A percentile compares a stretch with the other conserved stretches of the same genome.
Conservation (phyloP, 1,140 invertebrate species). For the Bradynema listronoti region DNA sequence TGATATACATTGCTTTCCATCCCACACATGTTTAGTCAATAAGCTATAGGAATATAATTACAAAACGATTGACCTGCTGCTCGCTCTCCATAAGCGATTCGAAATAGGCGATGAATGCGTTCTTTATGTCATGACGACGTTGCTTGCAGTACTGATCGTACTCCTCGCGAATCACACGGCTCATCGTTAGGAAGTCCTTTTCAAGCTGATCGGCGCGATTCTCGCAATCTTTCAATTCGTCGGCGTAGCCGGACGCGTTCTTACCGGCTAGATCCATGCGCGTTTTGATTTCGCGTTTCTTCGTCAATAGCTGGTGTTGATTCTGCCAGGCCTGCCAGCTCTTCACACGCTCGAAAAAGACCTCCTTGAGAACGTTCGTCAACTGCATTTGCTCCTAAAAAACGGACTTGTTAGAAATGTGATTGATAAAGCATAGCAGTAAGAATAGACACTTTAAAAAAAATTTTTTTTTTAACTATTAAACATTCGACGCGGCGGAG, state of each 20-base stretch:
- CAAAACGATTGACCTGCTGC: constrained; percentile 69
- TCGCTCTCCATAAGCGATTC: constrained; percentile 89
- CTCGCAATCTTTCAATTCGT: constrained; percentile 84
- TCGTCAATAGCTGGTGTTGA: constrained; percentile 83
- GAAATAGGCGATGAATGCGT: constrained; percentile 75
- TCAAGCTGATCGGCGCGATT: constrained; percentile 88
- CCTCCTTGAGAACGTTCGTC: constrained; percentile 66
- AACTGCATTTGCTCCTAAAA: constrained; percentile 78
- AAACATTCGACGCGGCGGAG: too few species aligned
- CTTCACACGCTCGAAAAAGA: constrained; percentile 95
- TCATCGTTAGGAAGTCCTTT: constrained; percentile 89
- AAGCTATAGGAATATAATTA: constrained; percentile 9
- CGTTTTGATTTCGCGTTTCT: constrained; percentile 85
- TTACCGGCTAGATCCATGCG: constrained; percentile 80
- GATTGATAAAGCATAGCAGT: constrained; percentile 2
- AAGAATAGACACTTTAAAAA: constrained; percentile 8
- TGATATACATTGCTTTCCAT: too few species aligned
- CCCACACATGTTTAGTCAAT: constrained; percentile 9
- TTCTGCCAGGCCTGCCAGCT: constrained; percentile 96
- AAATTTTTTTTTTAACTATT: too few species aligned
- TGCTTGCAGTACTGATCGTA: constrained; percentile 82
- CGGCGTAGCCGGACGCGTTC: constrained; percentile 69
- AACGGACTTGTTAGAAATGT: constrained; percentile 8
- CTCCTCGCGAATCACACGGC: constrained; percentile 88
- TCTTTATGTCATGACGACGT: constrained; percentile 81